Evolutionary conservation across 2,888 invertebrate genomes (phyloP), one percentile per base, ranked within the genome.

Genomic region (Dicyrtoma fusca): DNA sequence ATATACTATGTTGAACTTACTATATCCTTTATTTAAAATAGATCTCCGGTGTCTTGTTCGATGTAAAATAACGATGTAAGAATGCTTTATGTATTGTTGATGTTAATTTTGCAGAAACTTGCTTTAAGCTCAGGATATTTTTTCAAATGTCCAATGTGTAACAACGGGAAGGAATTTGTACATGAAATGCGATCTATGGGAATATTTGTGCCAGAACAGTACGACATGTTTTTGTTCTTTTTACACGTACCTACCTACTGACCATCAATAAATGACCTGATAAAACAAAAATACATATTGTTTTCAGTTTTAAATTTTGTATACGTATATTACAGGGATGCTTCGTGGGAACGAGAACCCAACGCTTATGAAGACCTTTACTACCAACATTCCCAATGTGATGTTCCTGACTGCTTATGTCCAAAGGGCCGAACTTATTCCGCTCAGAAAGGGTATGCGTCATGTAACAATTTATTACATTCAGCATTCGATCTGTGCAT

Each of bases 111-210:
- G 13, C 84, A 91, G 89, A 86, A 86, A 71, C 88, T 91, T 84
- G 91, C 93, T 0, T 82, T 89, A 4, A 90, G 88, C 78, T 89
- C 93, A 0, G 94, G 94, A 0, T 91, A 93, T 80, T 93, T 91
- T 82, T 88, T 94, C 77, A 93, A 92, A 81, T 94, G 94, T 82
- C 94, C 94, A 0, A 84, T 92, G 0, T 94, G 91, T 81, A 93
- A 93, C 80, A 89, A 92, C 81, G 87, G 87, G 63, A 85, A 87
- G 0, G 82, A 83, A 3, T 92, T 92, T 83, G 86, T 88, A 72
- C 81, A 85, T 0, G 87, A 88, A 0, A 88, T 90, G 82, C 82
- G 89, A 19, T 82, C 84, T 0, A 88, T 87, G 82, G 94, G 94
- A 1, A 90, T 93, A 75, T 92, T 89, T 75, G 88, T 94, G 55